Evolutionary conservation across 2,888 invertebrate genomes (phyloP), one percentile per base, ranked within the genome.

Genomic region (Campoplex capitator): DNA sequence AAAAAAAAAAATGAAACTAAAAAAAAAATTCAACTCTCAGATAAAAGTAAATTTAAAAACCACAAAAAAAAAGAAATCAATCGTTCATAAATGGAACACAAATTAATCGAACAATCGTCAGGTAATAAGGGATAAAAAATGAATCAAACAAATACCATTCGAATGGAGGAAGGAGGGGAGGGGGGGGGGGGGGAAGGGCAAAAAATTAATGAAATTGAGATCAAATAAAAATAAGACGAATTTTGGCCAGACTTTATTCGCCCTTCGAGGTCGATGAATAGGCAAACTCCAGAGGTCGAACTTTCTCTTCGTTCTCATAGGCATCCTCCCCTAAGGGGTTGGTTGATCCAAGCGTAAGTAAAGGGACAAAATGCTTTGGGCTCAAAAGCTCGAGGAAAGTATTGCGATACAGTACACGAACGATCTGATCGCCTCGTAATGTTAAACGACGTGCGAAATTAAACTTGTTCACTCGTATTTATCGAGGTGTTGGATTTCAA

Each of bases 401-500:
- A 67, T 68, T 54, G 70, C 74, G 58, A 65, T 51, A 35, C 68
- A 75, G 58, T 48, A 45, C 28, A 32, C 3, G 42, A 62, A 16
- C 78, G 38, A 58, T 45, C 68, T 70, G 81, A 77, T 73, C 32
- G 38, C 76, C 76, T 65, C 75, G 18, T 76, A 38, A 13, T 65
- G 83, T 88, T 85, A 70, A 88, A 83, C 85, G 88, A 83, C 83
- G 83, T 77, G 83, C 77, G 88, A 88, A 88, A 88, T 88, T 88
- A 85, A 88, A 83, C 85, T 83, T 75, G 82, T 81, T 81, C 74
- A 54, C 38, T 23, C 42, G 38, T 23, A n/a, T 48, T 23, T 28
- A 74, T 81, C 81, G 51, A 42, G 62, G 16, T 28, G 32, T 32
- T 62, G 32, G 7, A 32, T 32, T 13, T 62, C n/a, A 13, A 45